Evolutionary conservation across 2,113 vertebrate species (phyloP), one percentile per base, ranked within the genome.

Genomic region (Geococcyx californianus): DNA sequence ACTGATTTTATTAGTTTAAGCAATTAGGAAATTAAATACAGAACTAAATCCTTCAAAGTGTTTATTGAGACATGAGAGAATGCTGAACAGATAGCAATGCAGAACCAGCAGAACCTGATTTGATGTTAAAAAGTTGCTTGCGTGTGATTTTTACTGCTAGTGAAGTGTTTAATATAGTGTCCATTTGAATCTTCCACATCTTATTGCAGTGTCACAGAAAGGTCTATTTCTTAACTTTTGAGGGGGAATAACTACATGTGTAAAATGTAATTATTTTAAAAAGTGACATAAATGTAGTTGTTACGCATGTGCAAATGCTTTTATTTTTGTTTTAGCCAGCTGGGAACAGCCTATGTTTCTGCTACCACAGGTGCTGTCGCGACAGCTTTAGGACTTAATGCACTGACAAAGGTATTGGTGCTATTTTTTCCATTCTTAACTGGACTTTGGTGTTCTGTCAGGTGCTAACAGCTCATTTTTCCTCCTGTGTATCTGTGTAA

Each of bases 351-450:
- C 58, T 99, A 99, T 89, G 98, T 99, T 93, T 99, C 99, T 87
- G 99, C 99, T 67, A 99, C 99, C 74, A 99, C 99, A 1, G 99
- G 99, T 90, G 99, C 99, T 24, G 99, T 99, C 0, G 99, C 97
- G 60, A 99, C 99, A 58, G 99, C 99, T 92, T 98, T 99, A 84
- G 99, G 99, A 97, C 99, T 99, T 89, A 99, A 99, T 84, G 98
- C 98, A 49, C 96, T 99, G 95, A 98, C 99, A 96, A 99, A 99
- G 99, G 99, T 99, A 98, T 80, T 79, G 51, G 4, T 84, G 24
- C 16, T 70, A 8, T 11, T 77, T 82, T 62, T 69, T 33, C 28
- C 59, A 18, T 84, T 72, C 42, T 88, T 79, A 28, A 52, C 36
- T 23, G 44, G 24, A 62, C n/a, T 51, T 29, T 33, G 10, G 23